Conservation (phyloP, 2,113 vertebrate species). For the Rhinoderma darwinii region DNA sequence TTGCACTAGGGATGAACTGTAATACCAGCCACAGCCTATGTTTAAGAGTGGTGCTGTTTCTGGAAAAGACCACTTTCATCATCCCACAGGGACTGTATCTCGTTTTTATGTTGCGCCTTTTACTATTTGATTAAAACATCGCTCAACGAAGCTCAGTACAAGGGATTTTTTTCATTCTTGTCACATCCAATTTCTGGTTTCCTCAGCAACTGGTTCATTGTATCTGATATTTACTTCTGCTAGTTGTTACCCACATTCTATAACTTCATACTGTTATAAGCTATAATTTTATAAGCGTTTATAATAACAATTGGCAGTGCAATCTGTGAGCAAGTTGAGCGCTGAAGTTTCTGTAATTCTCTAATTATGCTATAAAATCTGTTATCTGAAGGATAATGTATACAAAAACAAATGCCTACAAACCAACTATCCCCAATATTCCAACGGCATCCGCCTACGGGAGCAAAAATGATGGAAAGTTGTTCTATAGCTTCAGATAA, state of each 20-base stretch:
- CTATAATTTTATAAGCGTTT: slow-evolving; percentile 12
- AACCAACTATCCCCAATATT: not conserved
- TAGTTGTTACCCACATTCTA: not conserved
- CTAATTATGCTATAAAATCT: slow-evolving; percentile 27
- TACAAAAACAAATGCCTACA: not conserved
- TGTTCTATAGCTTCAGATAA: not conserved
- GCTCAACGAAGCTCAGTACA: not conserved
- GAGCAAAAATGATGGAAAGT: not conserved
- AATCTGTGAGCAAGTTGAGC: not conserved
- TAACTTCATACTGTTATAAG: not conserved
- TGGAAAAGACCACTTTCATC: too few relatives aligned
- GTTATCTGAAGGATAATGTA: not conserved
- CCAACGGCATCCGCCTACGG: not conserved
- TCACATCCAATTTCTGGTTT: not conserved
- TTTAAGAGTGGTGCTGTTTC: not conserved
- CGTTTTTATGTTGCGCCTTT: not conserved
- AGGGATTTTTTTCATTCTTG: not conserved
- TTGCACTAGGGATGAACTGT: not conserved
- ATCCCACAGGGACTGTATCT: not conserved
- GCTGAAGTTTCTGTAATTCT: not conserved
- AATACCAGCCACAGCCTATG: not conserved
- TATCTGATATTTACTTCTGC: not conserved
- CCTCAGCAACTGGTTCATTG: not conserved
- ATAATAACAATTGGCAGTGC: slow-evolving; percentile 22
- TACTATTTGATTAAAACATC: not conserved